Conservation (phyloP, 2,797 vertebrate genomes). For the Falco novaeseelandiae region DNA sequence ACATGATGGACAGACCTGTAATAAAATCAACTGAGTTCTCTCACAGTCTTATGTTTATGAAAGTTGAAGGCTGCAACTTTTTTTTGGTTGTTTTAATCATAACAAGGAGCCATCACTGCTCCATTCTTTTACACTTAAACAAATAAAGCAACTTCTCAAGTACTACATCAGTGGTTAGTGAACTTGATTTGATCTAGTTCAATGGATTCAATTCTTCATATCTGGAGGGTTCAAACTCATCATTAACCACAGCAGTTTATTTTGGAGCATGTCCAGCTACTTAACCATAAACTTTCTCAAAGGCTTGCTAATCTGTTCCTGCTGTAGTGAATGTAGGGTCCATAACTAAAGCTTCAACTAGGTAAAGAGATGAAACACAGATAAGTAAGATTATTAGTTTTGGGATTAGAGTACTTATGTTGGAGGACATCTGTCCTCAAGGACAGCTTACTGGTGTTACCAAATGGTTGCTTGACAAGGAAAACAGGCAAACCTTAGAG, state of each 20-base stretch:
- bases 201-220: not conserved
- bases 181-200: not conserved
- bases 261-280: not conserved
- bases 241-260: not conserved
- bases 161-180: not conserved
- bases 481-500: not conserved
- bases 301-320: not conserved
- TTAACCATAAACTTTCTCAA: not conserved
- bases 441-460: not conserved
- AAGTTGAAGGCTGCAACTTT: not conserved
- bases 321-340: not conserved
- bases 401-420: not conserved
- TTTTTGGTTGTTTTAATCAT: not conserved
- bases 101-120: rapidly evolving
- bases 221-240: not conserved
- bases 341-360: not conserved
- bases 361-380: not conserved
- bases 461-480: not conserved
- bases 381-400: not conserved
- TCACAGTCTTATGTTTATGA: not conserved
- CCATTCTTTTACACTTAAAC: not conserved
- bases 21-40: not conserved
- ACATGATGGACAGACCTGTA: not conserved
- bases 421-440: not conserved
- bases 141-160: not conserved